Conservation (phyloP, 2,113 vertebrate species). For the Coracopsis vasa region DNA sequence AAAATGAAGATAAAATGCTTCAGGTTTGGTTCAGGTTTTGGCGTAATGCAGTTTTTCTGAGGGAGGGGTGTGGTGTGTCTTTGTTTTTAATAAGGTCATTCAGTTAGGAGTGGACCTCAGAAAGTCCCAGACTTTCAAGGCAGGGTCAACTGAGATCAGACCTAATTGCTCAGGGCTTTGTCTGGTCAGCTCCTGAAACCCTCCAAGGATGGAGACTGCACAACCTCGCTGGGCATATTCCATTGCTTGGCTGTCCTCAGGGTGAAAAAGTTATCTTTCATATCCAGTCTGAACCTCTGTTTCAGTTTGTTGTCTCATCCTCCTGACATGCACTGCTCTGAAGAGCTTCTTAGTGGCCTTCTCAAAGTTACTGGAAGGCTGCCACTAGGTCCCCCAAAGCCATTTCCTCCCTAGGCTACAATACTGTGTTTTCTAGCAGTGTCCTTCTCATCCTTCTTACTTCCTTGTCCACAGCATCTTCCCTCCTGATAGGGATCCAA, state of each 20-base stretch:
- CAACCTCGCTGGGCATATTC: neutral
- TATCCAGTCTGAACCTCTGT: neutral
- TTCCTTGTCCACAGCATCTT: neutral
- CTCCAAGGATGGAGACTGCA: neutral
- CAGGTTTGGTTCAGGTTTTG: neutral
- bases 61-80: neutral
- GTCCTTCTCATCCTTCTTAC: neutral
- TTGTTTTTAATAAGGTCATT: neutral
- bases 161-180: neutral
- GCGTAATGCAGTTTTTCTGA: neutral
- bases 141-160: neutral
- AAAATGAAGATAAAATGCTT: neutral
- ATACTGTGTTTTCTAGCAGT: neutral
- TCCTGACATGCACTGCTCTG: fast-evolving
- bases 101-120: neutral
- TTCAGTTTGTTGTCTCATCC: neutral
- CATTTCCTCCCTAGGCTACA: neutral
- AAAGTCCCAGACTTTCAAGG: neutral
- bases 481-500: neutral
- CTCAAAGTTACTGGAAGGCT: neutral
- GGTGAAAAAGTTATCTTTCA: neutral
- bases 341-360: neutral
- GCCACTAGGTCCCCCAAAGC: neutral
- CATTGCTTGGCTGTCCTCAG: neutral
- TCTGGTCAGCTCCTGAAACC: neutral